phyloP scores from a whole-genome alignment of 2,797 vertebrate species.

The Eremophila alpestris region DNA sequence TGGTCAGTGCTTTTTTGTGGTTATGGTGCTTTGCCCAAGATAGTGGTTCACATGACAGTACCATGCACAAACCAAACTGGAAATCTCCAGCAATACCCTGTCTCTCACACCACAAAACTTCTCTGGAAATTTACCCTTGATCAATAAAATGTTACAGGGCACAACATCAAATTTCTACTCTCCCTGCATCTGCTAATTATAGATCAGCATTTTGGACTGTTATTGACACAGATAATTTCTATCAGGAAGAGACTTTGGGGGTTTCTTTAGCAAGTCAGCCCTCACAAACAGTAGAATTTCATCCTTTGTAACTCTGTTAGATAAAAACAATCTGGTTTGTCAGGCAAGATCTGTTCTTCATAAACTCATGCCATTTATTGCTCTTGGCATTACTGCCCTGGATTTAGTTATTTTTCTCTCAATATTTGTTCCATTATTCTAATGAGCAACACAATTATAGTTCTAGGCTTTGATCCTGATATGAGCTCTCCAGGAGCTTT shows the following conservation, averaged over 20 bases:
- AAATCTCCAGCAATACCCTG: not conserved
- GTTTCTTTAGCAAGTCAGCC: not conserved
- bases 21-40: not conserved
- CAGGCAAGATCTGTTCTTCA: not conserved
- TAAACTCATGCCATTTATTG: not conserved
- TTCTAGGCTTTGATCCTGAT: slow-evolving; percentile 42
- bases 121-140: not conserved
- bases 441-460: not conserved
- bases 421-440: slow-evolving; percentile 46
- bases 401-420: slow-evolving; percentile 15
- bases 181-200: not conserved
- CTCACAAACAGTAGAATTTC: not conserved
- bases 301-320: not conserved
- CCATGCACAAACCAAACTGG: not conserved
- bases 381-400: not conserved
- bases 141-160: not conserved
- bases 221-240: not conserved
- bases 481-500: slow-evolving; percentile 3
- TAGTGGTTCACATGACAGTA: rapidly evolving
- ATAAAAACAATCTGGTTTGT: not conserved
- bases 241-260: not conserved
- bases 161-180: not conserved
- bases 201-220: not conserved
- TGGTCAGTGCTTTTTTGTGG: not conserved
- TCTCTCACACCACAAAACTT: not conserved